Percentiles rank a stretch among this genome's conserved stretches.
Conservation (phyloP, 1,140 invertebrate species). For the Portunus trituberculatus region DNA sequence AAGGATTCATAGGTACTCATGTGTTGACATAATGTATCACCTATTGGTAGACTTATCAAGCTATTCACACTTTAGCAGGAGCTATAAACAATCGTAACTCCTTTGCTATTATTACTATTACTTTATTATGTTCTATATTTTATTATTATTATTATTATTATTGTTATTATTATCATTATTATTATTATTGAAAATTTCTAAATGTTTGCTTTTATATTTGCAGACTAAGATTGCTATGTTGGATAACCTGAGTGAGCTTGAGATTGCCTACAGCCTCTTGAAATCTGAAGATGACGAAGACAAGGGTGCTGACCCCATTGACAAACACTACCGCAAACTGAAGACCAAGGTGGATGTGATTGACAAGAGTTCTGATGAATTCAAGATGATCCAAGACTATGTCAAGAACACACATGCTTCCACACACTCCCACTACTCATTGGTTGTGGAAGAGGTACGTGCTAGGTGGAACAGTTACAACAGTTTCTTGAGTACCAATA, state of each 20-base stretch:
- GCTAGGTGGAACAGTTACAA: background rate
- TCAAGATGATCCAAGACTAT: constrained; percentile 88
- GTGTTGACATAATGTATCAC: too few species aligned
- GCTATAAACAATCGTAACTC: too few species aligned
- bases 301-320: constrained; percentile 86
- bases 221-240: constrained; percentile 94
- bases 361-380: constrained; percentile 88
- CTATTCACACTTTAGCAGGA: too few species aligned
- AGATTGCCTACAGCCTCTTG: constrained; percentile 95
- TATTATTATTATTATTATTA: background rate
- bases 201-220: constrained; percentile 58
- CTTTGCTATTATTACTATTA: too few species aligned
- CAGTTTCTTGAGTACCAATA: too few species aligned
- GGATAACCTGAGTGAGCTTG: constrained; percentile 95
- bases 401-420: constrained; percentile 92
- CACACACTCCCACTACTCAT: constrained; percentile 89
- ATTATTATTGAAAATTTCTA: background rate
- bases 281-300: constrained; percentile 81
- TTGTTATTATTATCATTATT: background rate
- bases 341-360: constrained; percentile 91
- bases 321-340: constrained; percentile 94
- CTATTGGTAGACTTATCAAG: too few species aligned
- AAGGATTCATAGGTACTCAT: too few species aligned
- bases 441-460: constrained; percentile 87
- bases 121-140: background rate